These are phyloP conservation scores for Cinclus mexicanus DNA, from an alignment of 2,113 vertebrate species.

Conservation along the genomic window DNA sequence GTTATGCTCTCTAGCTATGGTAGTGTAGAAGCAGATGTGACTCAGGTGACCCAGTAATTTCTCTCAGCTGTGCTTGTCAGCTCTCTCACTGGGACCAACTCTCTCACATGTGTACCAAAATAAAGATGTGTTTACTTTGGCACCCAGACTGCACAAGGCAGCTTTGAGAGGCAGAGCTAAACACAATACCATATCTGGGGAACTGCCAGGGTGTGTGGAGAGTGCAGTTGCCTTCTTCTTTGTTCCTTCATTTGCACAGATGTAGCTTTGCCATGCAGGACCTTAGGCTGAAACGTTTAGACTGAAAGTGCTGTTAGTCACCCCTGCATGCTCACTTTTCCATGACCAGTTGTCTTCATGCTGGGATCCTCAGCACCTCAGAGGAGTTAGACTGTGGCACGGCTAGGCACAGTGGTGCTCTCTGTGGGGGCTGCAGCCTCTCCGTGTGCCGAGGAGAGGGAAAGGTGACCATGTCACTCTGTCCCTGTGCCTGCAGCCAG, in stretches of 20 bases:
- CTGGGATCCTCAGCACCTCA: not conserved
- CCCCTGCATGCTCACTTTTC: fast-evolving
- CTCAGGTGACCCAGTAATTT: not conserved
- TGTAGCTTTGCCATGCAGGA: not conserved
- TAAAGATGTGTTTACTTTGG: not conserved
- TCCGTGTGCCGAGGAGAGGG: fast-evolving
- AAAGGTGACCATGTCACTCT: not conserved
- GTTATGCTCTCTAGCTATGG: not conserved
- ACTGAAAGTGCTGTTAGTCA: not conserved
- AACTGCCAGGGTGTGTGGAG: not conserved
- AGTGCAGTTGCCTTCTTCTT: not conserved
- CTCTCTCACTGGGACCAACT: not conserved
- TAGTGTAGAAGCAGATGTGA: not conserved
- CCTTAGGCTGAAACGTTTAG: not conserved
- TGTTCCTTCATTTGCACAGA: not conserved
- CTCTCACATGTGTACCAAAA: not conserved
- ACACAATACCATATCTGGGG: fast-evolving
- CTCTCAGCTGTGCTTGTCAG: not conserved
- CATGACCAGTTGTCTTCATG: not conserved
- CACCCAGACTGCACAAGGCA: not conserved
- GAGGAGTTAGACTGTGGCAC: not conserved
- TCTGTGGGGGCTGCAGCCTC: not conserved
- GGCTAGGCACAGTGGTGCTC: not conserved
- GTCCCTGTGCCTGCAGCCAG: conserved; percentile 62
- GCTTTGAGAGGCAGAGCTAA: not conserved